Evolutionary conservation across 2,888 invertebrate species (phyloP), one percentile per base, ranked within the genome.

Genomic region (Drosophila acutilabella): DNA sequence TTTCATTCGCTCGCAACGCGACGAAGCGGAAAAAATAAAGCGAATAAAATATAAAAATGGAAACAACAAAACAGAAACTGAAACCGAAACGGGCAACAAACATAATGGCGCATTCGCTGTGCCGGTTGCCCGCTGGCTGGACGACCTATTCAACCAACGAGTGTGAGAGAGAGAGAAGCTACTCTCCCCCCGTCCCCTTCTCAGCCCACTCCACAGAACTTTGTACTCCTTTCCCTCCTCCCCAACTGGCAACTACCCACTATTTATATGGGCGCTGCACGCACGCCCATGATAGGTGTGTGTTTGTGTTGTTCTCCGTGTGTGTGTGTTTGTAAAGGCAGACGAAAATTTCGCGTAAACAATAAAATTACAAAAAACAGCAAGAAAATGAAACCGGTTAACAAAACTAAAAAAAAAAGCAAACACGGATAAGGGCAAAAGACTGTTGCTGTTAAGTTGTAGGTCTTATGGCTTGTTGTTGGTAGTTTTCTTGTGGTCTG

Each of bases 1-100:
- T 89, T 89, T 88, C 87, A 88, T 88, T 88, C 87, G 87, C 81
- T 89, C 89, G 80, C 81, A 71, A 78, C 77, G 85, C 88, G 81
- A 78, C 84, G 84, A 81, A 86, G 88, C 85, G 88, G 81, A 86
- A 88, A 85, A 85, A 88, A 75, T 86, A 88, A 88, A 83, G 83
- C 88, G 84, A 84, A 84, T 81, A 85, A 86, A 78, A 83, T 83
- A 86, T 77, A 84, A 79, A 86, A 83, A 86, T 84, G 87, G 78
- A 86, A 80, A 74, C 67, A 82, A 80, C 78, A 83, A 80, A 70
- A 82, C 48, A 42, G 64, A 64, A 78, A 80, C 76, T 70, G 78
- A 74, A 75, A 75, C 75, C 68, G 77, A 79, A 71, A 53, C 58
- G 33, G 58, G 53, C 48, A 60, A 44, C 41, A 71, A 83, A 79